A percentile compares a stretch with the other conserved stretches of the same genome.
These are phyloP conservation scores for Cyprinus carpio DNA, from an alignment of 2,113 vertebrate genomes.

Conservation along the genomic window DNA sequence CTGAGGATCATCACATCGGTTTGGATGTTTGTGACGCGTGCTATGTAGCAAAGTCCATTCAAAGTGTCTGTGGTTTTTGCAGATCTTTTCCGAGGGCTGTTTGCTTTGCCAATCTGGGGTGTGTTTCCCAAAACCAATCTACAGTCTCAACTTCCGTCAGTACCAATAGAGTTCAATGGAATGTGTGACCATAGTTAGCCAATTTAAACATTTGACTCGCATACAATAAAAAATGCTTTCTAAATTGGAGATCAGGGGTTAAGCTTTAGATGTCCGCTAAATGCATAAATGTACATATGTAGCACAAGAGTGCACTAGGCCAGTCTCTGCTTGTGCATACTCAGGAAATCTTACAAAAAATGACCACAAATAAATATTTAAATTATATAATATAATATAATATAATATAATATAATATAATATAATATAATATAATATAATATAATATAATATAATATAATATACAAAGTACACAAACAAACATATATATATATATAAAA, in stretches of 20 bases:
- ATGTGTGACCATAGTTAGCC: not conserved
- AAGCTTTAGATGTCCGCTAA: no score
- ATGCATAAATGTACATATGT: no score
- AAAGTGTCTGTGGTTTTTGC: not conserved
- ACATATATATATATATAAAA: no score
- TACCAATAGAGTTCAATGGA: not conserved
- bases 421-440: no score
- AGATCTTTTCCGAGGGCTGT: not conserved
- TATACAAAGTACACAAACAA: no score
- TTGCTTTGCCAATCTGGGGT: not conserved
- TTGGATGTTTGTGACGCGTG: constrained; percentile 42
- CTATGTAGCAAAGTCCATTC: not conserved
- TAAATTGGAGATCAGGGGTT: not conserved
- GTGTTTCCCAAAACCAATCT: not conserved
- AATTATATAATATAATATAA: no score
- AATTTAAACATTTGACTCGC: not conserved
- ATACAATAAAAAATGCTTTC: not conserved
- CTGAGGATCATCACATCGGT: constrained; percentile 44
- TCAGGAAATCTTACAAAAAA: not conserved
- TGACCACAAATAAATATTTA: not conserved
- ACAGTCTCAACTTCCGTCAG: not conserved
- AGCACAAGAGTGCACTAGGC: not conserved
- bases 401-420: no score
- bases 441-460: no score
- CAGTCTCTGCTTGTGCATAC: not conserved